Conservation (phyloP, 2,113 vertebrate genomes). For the Pituophis catenifer region DNA sequence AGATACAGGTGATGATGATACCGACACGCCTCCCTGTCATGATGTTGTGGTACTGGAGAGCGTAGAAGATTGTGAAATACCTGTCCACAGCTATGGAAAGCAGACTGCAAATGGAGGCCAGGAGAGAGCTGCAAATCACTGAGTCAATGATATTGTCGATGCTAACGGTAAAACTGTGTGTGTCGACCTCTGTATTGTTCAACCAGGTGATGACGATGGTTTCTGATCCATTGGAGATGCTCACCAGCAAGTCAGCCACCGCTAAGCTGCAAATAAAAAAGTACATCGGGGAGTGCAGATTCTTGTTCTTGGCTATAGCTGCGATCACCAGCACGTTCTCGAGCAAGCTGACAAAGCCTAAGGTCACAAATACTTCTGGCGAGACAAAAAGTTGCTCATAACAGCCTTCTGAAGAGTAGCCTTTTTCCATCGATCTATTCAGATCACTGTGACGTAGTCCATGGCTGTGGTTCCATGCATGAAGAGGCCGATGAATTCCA, state of each 20-base stretch:
- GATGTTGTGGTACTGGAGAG: constrained; percentile 91
- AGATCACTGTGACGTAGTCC: constrained; percentile 32
- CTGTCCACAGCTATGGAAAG: constrained; percentile 92
- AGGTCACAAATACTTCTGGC: constrained; percentile 87
- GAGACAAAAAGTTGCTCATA: constrained; percentile 91
- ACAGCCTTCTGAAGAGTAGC: constrained; percentile 76
- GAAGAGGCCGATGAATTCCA: constrained; percentile 65
- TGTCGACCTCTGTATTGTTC: constrained; percentile 75
- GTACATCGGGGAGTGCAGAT: constrained; percentile 95
- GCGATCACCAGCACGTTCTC: constrained; percentile 90
- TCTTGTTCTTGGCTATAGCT: constrained; percentile 91
- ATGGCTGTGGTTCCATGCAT: constrained; percentile 73
- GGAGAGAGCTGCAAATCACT: constrained; percentile 91
- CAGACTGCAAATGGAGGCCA: constrained; percentile 93
- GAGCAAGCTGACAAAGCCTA: constrained; percentile 88
- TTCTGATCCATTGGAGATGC: constrained; percentile 90
- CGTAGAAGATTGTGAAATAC: constrained; percentile 96
- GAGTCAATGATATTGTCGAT: constrained; percentile 96
- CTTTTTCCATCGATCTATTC: constrained; percentile 65
- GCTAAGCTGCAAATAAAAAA: constrained; percentile 96
- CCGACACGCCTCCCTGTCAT: constrained; percentile 82
- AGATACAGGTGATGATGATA: constrained; percentile 82
- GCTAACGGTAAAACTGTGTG: constrained; percentile 77
- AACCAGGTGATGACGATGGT: constrained; percentile 89
- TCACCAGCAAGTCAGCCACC: constrained; percentile 92